phyloP scores from a whole-genome alignment of 2,888 invertebrate genomes.

The Troglohyphantes excavatus region DNA sequence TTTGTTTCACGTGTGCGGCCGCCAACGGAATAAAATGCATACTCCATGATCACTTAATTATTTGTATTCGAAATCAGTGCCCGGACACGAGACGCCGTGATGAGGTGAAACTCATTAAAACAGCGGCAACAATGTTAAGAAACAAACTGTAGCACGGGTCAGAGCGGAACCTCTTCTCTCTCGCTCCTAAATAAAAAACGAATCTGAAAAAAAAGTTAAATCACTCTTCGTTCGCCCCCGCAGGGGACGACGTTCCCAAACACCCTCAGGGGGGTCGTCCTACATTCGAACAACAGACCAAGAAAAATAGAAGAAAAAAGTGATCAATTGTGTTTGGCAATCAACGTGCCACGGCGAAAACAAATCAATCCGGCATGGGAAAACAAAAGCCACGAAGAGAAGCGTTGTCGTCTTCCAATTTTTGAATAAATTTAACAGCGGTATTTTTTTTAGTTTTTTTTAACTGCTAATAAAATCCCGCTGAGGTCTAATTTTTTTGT shows the following conservation, averaged over 20 bases:
- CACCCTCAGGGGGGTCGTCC: background rate
- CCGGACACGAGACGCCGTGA: background rate
- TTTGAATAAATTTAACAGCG: background rate
- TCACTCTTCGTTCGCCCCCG: background rate
- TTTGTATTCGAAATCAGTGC: no score
- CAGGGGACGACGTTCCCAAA: background rate
- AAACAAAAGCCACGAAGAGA: background rate
- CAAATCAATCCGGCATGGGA: background rate
- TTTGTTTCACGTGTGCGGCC: no score
- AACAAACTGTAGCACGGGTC: background rate
- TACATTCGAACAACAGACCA: background rate
- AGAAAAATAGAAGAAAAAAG: background rate
- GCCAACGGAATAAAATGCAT: no score
- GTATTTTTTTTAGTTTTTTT: background rate
- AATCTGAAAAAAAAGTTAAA: background rate
- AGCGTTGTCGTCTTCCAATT: background rate
- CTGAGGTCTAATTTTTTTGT: background rate
- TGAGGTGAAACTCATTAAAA: background rate
- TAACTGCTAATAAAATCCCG: background rate
- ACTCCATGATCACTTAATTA: no score
- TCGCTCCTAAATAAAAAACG: background rate
- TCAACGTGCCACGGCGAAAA: background rate
- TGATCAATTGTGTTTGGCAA: conserved; percentile 5
- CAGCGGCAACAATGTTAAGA: background rate
- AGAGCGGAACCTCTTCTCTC: background rate